Conservation (phyloP, 2,113 vertebrate species). For the Sphaerodactylus townsendi region DNA sequence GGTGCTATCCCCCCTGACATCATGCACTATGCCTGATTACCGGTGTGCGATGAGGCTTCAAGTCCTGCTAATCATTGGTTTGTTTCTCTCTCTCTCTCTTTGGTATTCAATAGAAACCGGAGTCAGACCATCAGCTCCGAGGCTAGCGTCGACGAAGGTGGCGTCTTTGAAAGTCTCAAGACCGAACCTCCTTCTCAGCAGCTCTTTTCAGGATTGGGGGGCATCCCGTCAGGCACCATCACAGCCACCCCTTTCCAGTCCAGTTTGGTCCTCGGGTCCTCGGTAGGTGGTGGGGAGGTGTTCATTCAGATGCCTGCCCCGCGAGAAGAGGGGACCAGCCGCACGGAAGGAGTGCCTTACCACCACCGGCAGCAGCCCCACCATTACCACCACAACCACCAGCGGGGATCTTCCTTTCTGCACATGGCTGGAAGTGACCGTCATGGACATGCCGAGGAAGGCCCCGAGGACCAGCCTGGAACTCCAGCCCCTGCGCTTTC, state of each 20-base stretch:
- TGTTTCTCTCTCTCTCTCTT: background rate
- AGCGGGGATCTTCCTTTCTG: slow-evolving; percentile 84
- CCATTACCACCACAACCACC: slow-evolving; percentile 85
- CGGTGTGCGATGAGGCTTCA: background rate
- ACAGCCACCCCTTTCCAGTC: slow-evolving; percentile 85
- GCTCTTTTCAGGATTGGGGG: slow-evolving; percentile 88
- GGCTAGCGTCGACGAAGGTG: slow-evolving; percentile 87
- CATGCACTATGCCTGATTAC: background rate
- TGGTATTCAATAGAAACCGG: slow-evolving; percentile 72
- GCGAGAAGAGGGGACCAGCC: slow-evolving; percentile 84
- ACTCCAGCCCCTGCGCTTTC: slow-evolving; percentile 91
- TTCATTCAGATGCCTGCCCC: slow-evolving; percentile 92
- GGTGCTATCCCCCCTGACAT: too few relatives aligned
- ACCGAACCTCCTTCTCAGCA: slow-evolving; percentile 86
- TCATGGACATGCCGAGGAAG: slow-evolving; percentile 83
- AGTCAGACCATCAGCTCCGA: slow-evolving; percentile 91
- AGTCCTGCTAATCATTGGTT: background rate
- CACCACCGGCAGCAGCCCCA: slow-evolving; percentile 77
- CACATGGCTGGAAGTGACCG: slow-evolving; percentile 85
- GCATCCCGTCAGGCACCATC: slow-evolving; percentile 81
- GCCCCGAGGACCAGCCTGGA: slow-evolving; percentile 77
- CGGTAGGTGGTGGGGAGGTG: slow-evolving; percentile 82
- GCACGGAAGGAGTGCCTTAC: slow-evolving; percentile 77
- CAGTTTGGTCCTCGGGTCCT: slow-evolving; percentile 87
- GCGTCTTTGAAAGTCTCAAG: slow-evolving; percentile 93